Percentiles rank a stretch among this genome's conserved stretches.
Evolutionary conservation across 2,797 vertebrate species (phyloP).

Genomic region (Pseudochirops cupreus): DNA sequence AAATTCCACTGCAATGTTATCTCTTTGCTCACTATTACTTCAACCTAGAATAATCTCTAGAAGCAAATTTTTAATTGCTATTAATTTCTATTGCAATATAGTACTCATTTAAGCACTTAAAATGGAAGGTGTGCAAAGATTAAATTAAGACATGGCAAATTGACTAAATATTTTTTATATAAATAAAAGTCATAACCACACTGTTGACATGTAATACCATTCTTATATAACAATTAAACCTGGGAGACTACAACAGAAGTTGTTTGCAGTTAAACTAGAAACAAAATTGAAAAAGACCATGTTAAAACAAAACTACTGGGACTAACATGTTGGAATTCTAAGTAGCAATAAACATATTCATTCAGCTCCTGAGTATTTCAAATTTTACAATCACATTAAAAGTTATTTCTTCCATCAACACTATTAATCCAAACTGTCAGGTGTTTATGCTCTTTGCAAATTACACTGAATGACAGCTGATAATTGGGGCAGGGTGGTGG

Average conservation of each 20-base stretch:
- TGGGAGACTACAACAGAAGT: slow-evolving; percentile 89
- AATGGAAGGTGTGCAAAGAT: slow-evolving; percentile 92
- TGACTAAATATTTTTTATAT: slow-evolving; percentile 94
- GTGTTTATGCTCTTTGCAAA: slow-evolving; percentile 87
- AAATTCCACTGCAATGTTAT: background rate
- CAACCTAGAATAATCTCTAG: slow-evolving; percentile 51
- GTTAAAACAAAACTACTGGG: slow-evolving; percentile 89
- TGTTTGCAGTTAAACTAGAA: slow-evolving; percentile 88
- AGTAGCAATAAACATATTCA: slow-evolving; percentile 89
- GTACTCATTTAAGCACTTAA: slow-evolving; percentile 92
- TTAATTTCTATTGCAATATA: slow-evolving; percentile 92
- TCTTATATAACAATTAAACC: slow-evolving; percentile 91
- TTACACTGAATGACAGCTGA: slow-evolving; percentile 89
- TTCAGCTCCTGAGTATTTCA: slow-evolving; percentile 91
- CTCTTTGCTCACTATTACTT: background rate
- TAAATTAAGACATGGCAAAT: slow-evolving; percentile 92
- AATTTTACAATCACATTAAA: slow-evolving; percentile 91
- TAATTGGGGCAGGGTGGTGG: slow-evolving; percentile 72
- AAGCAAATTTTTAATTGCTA: slow-evolving; percentile 91
- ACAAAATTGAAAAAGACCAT: slow-evolving; percentile 88
- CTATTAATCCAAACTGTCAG: slow-evolving; percentile 89
- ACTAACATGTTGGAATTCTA: slow-evolving; percentile 89
- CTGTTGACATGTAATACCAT: slow-evolving; percentile 94
- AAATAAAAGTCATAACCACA: slow-evolving; percentile 93
- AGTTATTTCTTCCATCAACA: slow-evolving; percentile 90